These are phyloP conservation scores for Euplexia lucipara DNA, from an alignment of 2,888 invertebrate genomes.

Conservation along the genomic window DNA sequence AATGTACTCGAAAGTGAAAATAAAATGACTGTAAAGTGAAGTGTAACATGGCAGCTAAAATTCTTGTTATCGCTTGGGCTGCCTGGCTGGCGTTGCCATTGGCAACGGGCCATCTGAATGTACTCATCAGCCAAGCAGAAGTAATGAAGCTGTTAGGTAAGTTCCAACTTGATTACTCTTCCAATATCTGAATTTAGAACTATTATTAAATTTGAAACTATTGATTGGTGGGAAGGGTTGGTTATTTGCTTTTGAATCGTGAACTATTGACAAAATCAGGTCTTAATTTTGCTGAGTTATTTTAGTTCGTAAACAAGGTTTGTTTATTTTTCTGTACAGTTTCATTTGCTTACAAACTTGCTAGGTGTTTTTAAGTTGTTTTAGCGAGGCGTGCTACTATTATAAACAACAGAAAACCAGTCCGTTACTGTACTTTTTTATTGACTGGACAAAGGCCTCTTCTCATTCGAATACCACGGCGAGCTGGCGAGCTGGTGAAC, in stretches of 20 bases:
- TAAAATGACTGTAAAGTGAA: slow-evolving; percentile 82
- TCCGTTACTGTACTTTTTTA: too few relatives aligned
- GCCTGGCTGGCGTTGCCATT: slow-evolving; percentile 87
- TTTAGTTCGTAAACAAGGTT: not conserved
- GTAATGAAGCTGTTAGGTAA: slow-evolving; percentile 95
- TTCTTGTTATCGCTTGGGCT: slow-evolving; percentile 85
- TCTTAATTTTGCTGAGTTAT: not conserved
- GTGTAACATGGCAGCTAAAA: slow-evolving; percentile 80
- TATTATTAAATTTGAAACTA: slow-evolving; percentile 65
- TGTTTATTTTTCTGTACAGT: not conserved
- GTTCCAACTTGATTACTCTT: slow-evolving; percentile 76
- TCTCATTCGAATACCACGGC: too few relatives aligned
- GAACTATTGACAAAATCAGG: not conserved
- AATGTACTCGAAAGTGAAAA: slow-evolving; percentile 84
- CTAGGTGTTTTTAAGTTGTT: not conserved
- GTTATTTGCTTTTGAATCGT: slow-evolving; percentile 27
- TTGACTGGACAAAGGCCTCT: too few relatives aligned
- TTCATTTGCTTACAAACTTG: not conserved
- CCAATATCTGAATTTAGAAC: slow-evolving; percentile 52
- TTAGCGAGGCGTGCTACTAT: too few relatives aligned
- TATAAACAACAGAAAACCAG: too few relatives aligned
- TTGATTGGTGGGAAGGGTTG: slow-evolving; percentile 39
- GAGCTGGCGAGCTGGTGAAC: too few relatives aligned
- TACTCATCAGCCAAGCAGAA: slow-evolving; percentile 95
- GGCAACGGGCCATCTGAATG: slow-evolving; percentile 94